Base-by-base conservation (phyloP, 2,113 vertebrate genomes). In the Menidia beryllina region DNA sequence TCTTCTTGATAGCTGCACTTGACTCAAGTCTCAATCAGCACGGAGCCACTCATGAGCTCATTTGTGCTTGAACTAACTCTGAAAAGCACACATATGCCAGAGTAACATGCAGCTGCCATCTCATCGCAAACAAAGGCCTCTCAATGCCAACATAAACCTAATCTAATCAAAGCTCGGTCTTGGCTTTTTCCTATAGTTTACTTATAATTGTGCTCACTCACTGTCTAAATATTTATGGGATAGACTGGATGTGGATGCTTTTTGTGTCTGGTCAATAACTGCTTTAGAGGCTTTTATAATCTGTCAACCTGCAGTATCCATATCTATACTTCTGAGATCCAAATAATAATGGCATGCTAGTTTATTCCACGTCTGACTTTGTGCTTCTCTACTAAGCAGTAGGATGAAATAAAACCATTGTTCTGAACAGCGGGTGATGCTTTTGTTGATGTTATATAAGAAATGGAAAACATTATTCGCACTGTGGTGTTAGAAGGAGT, bases 201-300 rank as follows among this genome's bases (percentile, higher is more conserved):
- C 14, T 47, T 68, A 24, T 60, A 38, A 47, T 8, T 36, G 50
- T 49, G n/a, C 5, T 10, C 50, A 55, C 30, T 13, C 3, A 0
- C n/a, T 27, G 15, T 53, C 17, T 50, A 65, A 41, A 45, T 64
- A 43, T 36, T 34, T 43, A 45, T 45, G 24, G 55, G 53, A n/a
- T n/a, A n/a, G 20, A 45, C 38, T 59, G 15, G 27, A 65, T 39
- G 6, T 36, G 30, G 15, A 50, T 38, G 15, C 51, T 59, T 72
- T 57, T 78, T 58, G 75, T 64, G 59, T 80, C 38, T 48, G 53
- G 45, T 77, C 59, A 69, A 62, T 71, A 50, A 55, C 66, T 55
- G 54, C 10, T 0, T 73, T 24, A n/a, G 64, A 51, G 43, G 38
- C 47, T 69, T 81, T 69, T 80, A 49, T 60, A 51, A 83, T 75